Percentiles rank a stretch among this genome's conserved stretches.
Conservation (phyloP, 1,140 invertebrate species). For the Orchesella cincta region DNA sequence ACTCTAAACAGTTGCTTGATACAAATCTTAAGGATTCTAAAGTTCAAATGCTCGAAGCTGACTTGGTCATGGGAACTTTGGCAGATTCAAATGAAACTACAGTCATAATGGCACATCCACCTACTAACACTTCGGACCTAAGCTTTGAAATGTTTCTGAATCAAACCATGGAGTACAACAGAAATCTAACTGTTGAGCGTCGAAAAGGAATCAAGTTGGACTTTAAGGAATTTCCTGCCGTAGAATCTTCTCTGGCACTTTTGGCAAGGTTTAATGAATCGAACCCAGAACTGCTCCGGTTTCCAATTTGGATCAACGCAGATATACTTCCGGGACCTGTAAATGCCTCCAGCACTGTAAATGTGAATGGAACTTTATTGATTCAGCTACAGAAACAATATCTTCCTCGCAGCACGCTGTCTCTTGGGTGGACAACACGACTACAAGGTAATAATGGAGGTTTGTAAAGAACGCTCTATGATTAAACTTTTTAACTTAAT, state of each 20-base stretch:
- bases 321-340: constrained; percentile 79
- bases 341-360: constrained; percentile 61
- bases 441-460: constrained; percentile 52
- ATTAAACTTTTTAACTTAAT: neutral
- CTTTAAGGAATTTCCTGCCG: constrained; percentile 79
- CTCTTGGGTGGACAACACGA: constrained; percentile 85
- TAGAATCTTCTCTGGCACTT: constrained; percentile 16
- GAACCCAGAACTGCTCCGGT: constrained; percentile 55
- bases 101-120: constrained; percentile 86
- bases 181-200: constrained; percentile 52
- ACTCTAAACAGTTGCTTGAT: constrained; percentile 66
- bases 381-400: constrained; percentile 61
- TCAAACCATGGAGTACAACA: constrained; percentile 57
- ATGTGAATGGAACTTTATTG: constrained; percentile 70
- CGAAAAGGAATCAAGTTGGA: constrained; percentile 82
- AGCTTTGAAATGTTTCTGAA: constrained; percentile 72
- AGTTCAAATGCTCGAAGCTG: constrained; percentile 79
- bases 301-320: constrained; percentile 84
- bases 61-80: constrained; percentile 69
- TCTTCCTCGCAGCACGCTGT: constrained; percentile 71
- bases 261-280: constrained; percentile 56
- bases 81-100: constrained; percentile 54
- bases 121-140: constrained; percentile 71
- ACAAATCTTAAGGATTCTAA: constrained; percentile 63
- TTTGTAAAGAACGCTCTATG: neutral